Evolutionary conservation across 1,140 invertebrate genomes (phyloP).

Genomic region (Nomia melanderi): DNA sequence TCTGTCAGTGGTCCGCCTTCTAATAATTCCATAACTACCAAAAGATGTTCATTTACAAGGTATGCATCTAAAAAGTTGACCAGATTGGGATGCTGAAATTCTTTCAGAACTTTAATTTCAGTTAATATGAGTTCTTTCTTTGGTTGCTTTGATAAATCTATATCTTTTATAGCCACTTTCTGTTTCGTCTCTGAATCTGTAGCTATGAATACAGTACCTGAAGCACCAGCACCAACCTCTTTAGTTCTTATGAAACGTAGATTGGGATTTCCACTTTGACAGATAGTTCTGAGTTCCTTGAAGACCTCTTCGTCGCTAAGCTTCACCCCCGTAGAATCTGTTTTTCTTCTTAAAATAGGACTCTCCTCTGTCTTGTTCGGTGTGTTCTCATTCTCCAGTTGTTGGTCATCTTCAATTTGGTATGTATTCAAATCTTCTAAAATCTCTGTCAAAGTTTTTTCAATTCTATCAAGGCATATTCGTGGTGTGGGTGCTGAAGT

Average conservation of each 20-base stretch:
- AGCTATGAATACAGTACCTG: constrained; percentile 96
- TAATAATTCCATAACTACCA: constrained; percentile 97
- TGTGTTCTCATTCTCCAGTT: constrained; percentile 37
- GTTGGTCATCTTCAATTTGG: constrained; percentile 60
- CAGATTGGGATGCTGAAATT: constrained; percentile 96
- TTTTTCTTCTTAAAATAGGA: constrained; percentile 76
- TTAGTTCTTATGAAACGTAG: constrained; percentile 90
- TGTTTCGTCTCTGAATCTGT: constrained; percentile 88
- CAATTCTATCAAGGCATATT: constrained; percentile 71
- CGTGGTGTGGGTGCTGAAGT: constrained; percentile 76
- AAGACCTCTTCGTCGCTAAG: constrained; percentile 93
- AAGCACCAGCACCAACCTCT: constrained; percentile 94
- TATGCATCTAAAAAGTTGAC: constrained; percentile 98
- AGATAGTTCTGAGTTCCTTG: constrained; percentile 90
- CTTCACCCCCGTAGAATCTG: constrained; percentile 79
- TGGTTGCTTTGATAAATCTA: constrained; percentile 95
- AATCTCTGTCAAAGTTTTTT: constrained; percentile 81
- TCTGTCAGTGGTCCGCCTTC: constrained; percentile 98
- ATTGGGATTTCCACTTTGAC: constrained; percentile 88
- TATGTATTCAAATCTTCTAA: constrained; percentile 72
- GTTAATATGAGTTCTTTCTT: constrained; percentile 97
- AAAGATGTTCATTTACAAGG: constrained; percentile 93
- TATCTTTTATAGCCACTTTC: constrained; percentile 97
- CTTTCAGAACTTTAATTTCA: constrained; percentile 96
- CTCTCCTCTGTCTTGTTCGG: constrained; percentile 68